Evolutionary conservation across 2,113 vertebrate genomes (phyloP).

Genomic region (Gallinago paraguaiae): DNA sequence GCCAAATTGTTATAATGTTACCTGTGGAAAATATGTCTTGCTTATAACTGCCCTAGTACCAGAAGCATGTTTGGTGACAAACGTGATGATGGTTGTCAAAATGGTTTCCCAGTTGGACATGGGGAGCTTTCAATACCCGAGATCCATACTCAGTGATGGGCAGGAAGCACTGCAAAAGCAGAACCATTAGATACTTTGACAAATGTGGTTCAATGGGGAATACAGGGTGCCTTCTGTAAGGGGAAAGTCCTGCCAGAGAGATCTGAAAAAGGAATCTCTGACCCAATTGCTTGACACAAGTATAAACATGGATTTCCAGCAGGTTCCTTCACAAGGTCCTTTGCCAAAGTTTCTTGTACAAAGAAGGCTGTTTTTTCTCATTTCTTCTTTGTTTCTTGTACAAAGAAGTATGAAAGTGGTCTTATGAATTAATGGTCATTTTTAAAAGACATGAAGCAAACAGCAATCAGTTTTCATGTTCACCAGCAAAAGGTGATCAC

Average conservation of each 20-base stretch:
- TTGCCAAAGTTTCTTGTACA: not conserved
- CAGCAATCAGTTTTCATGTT: fast-evolving
- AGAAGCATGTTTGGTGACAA: not conserved
- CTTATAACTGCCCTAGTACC: not conserved
- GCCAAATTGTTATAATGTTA: not conserved
- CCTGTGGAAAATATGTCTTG: not conserved
- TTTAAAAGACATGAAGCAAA: not conserved
- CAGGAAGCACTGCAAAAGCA: not conserved
- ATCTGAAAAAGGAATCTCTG: not conserved
- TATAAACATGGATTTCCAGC: not conserved
- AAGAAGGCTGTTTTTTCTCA: not conserved
- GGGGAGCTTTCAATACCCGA: not conserved
- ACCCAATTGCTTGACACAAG: not conserved
- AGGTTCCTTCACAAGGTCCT: not conserved
- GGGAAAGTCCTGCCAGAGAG: not conserved
- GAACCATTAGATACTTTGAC: not conserved
- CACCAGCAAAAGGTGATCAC: not conserved
- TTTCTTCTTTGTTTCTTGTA: not conserved
- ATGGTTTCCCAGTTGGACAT: not conserved
- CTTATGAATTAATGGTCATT: not conserved
- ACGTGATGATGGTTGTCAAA: not conserved
- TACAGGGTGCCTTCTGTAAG: not conserved
- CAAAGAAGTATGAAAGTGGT: not conserved
- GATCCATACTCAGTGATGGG: not conserved
- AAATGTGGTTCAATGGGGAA: not conserved